Evolutionary conservation across 2,888 invertebrate genomes (phyloP), one percentile per base, ranked within the genome.

Genomic region (Sarcophaga rosellei): DNA sequence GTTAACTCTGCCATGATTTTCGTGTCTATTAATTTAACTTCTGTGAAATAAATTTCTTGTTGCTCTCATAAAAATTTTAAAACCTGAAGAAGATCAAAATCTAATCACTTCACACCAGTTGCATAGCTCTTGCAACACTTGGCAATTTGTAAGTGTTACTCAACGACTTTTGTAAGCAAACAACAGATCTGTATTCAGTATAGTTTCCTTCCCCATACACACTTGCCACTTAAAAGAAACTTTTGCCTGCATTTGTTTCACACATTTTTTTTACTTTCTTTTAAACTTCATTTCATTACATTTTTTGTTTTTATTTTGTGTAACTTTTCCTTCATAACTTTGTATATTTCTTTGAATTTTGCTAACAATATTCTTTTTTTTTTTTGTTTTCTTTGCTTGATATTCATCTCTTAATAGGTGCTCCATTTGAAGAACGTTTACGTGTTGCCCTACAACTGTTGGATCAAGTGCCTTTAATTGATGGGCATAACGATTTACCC

Each of bases 401-500:
- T 62, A 8, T 63, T 62, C 70, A 70, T 21, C n/a, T 73, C 66
- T 57, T 74, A 66, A 68, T 80, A 93, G 96, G 96, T 85, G 96
- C 96, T 59, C 96, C 96, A 6, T 94, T 96, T 88, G 96, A 96
- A 91, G 96, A 97, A 93, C 94, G 96, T 70, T 94, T 96, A 88
- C 95, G 96, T 89, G 95, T 96, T 84, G 96, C 96, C 15, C 95
- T 95, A 84, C 94, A 96, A 88, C 94, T 96, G 45, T 94, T 96
- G 87, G 95, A 96, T 92, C 96, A 96, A 94, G 96, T 96, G 89
- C 96, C 96, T 89, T 95, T 97, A 89, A 95, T 97, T 89, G 97
- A 97, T 93, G 97, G 97, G 89, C 97, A 98, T 95, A 98, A 98
- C 94, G 98, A 98, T 93, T 94, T 97, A 88, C 97, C 97, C 17